phyloP scores from a whole-genome alignment of 1,140 invertebrate species.

The Pemphigus obesinymphae region DNA sequence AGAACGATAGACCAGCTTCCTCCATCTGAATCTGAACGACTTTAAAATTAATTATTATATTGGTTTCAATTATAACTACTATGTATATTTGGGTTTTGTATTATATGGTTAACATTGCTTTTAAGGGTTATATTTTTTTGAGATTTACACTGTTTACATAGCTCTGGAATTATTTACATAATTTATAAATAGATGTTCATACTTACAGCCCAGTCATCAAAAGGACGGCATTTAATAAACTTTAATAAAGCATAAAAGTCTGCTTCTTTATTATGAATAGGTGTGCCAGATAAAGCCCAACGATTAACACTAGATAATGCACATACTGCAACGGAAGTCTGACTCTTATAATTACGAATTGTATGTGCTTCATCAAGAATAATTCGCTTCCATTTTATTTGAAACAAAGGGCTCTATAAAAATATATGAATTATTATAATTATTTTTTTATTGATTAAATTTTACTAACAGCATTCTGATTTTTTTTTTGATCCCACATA shows the following conservation, averaged over 20 bases:
- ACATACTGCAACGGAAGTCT: slow-evolving; percentile 67
- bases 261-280: slow-evolving; percentile 87
- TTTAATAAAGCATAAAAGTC: slow-evolving; percentile 85
- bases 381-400: slow-evolving; percentile 75
- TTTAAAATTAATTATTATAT: no score
- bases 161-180: not conserved
- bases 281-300: slow-evolving; percentile 90
- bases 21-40: no score
- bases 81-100: no score
- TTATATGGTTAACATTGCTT: no score
- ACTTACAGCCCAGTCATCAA: slow-evolving; percentile 69
- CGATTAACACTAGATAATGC: slow-evolving; percentile 59
- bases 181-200: not conserved
- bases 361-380: slow-evolving; percentile 91
- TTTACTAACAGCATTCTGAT: not conserved
- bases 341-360: slow-evolving; percentile 80
- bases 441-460: not conserved
- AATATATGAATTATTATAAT: not conserved
- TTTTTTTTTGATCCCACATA: slow-evolving; percentile 44
- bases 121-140: no score
- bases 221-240: slow-evolving; percentile 78
- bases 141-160: no score
- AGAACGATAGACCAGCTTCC: no score
- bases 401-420: slow-evolving; percentile 55
- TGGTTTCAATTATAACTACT: no score